Conservation (phyloP, 2,113 vertebrate genomes). For the Melozone crissalis region DNA sequence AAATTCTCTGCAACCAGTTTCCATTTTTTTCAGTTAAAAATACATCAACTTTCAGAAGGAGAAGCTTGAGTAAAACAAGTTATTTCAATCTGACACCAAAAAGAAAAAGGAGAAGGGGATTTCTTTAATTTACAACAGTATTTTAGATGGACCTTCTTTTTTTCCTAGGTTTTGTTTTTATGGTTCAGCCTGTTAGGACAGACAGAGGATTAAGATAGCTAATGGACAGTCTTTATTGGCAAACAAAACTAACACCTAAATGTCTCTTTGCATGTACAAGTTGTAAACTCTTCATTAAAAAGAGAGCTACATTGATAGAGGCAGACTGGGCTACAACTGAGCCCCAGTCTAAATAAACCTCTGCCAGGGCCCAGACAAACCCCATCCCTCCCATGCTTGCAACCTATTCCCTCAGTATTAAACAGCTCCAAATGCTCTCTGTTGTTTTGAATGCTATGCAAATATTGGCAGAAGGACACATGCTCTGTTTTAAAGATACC, state of each 20-base stretch:
- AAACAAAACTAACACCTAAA: conserved; percentile 19
- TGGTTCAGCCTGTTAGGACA: not conserved
- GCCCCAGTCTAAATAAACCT: conserved; percentile 39
- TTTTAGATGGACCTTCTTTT: not conserved
- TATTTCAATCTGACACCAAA: not conserved
- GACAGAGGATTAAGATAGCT: conserved; percentile 17
- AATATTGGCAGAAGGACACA: conserved; percentile 7
- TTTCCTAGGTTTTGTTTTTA: not conserved
- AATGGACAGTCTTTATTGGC: not conserved
- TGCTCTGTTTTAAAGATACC: not conserved
- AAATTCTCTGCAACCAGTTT: not conserved
- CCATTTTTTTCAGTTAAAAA: not conserved
- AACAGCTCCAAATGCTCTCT: not conserved
- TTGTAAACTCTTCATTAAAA: conserved; percentile 9
- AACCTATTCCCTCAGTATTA: not conserved
- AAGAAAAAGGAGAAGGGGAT: not conserved
- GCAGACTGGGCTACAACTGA: not conserved
- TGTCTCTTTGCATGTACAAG: not conserved
- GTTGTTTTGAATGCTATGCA: not conserved
- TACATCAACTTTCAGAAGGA: not conserved
- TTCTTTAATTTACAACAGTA: not conserved
- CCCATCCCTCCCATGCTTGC: not conserved
- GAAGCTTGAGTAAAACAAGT: not conserved
- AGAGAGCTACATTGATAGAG: not conserved
- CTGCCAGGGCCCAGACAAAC: not conserved